A percentile compares a stretch with the other conserved stretches of the same genome.
phyloP scores from a whole-genome alignment of 1,140 invertebrate species.

The Gerris buenoi region DNA sequence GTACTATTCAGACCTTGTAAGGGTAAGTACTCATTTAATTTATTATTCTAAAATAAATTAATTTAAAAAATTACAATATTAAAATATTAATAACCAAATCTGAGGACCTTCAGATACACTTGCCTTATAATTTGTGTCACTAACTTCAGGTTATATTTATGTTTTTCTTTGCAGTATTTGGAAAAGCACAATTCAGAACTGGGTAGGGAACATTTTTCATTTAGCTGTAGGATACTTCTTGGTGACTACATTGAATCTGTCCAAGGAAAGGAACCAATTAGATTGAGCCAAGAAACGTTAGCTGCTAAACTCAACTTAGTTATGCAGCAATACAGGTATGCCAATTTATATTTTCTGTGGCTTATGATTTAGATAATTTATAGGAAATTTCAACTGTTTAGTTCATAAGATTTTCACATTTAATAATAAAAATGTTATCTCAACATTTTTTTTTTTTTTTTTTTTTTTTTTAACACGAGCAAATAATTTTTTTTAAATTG shows the following conservation, averaged over 20 bases:
- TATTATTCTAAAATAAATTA: too few relatives aligned
- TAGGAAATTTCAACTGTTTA: neutral
- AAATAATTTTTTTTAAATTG: too few relatives aligned
- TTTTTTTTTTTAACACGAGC: too few relatives aligned
- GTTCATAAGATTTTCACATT: neutral
- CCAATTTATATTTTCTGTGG: conserved; percentile 20
- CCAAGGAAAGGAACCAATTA: conserved; percentile 25
- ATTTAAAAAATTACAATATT: too few relatives aligned
- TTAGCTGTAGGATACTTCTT: conserved; percentile 70
- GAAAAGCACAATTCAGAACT: conserved; percentile 63
- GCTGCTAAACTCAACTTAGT: conserved; percentile 15
- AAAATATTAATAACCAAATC: too few relatives aligned
- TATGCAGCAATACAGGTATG: conserved; percentile 34
- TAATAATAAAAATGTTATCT: neutral
- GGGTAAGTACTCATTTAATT: conserved; percentile 36
- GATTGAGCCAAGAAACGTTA: conserved; percentile 14
- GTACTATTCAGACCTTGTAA: conserved; percentile 53
- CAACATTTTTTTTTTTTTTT: too few relatives aligned
- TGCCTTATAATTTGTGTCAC: too few relatives aligned
- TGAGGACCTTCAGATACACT: too few relatives aligned
- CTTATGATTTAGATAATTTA: neutral
- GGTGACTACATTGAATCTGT: conserved; percentile 68
- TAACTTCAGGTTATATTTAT: too few relatives aligned
- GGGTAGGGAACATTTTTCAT: conserved; percentile 76
- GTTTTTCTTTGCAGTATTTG: conserved; percentile 44